These are phyloP conservation scores for Ptilodon capucinus DNA, from an alignment of 2,888 invertebrate species.

Conservation along the genomic window DNA sequence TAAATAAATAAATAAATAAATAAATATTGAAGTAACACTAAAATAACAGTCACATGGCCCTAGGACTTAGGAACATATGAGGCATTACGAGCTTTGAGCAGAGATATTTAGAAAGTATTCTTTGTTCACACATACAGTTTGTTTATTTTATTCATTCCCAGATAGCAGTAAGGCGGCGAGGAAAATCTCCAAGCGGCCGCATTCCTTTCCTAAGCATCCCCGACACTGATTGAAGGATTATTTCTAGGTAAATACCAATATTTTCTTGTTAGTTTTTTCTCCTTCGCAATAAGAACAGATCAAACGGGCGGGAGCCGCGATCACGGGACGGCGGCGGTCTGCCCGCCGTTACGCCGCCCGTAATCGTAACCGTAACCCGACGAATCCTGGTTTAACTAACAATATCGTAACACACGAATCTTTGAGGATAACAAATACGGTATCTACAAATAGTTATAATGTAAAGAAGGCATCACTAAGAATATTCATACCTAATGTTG, in stretches of 20 bases:
- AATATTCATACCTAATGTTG: too few relatives aligned
- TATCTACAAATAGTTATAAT: too few relatives aligned
- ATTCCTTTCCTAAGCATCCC: not conserved
- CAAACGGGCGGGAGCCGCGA: slow-evolving; percentile 14
- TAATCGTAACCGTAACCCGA: slow-evolving; percentile 28
- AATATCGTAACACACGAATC: slow-evolving; percentile 46
- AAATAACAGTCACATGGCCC: too few relatives aligned
- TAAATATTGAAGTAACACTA: too few relatives aligned
- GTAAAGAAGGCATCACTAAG: too few relatives aligned
- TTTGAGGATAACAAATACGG: slow-evolving; percentile 19
- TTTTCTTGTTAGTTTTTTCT: not conserved
- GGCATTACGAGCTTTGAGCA: too few relatives aligned
- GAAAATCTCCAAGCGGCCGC: not conserved
- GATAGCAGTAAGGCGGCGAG: not conserved
- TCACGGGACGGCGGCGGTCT: slow-evolving; percentile 19
- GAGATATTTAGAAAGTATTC: too few relatives aligned
- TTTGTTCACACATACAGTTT: not conserved
- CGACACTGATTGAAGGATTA: not conserved
- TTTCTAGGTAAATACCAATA: not conserved
- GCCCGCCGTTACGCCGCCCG: slow-evolving; percentile 18
- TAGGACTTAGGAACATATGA: too few relatives aligned
- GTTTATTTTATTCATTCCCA: not conserved
- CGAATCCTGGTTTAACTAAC: slow-evolving; percentile 49
- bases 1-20: too few relatives aligned
- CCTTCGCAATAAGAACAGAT: slow-evolving; percentile 12